Percentiles rank a stretch among this genome's conserved stretches.
Evolutionary conservation across 2,888 invertebrate genomes (phyloP).

Genomic region (Athalia rosae): DNA sequence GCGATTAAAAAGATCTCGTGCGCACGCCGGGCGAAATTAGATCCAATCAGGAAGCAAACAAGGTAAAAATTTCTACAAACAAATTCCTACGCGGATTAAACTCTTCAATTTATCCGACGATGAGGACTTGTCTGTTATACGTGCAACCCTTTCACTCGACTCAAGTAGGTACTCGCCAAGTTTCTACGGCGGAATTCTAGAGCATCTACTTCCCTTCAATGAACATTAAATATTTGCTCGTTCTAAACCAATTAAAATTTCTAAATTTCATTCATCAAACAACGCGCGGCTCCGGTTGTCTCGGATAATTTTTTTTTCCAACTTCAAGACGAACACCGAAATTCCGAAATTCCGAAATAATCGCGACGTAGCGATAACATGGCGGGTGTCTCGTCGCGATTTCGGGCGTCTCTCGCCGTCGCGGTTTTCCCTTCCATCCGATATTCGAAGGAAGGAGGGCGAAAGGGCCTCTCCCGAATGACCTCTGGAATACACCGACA

Average conservation of each 20-base stretch:
- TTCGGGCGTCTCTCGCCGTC: neutral
- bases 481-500: constrained; percentile 11
- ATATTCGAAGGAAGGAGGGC: constrained; percentile 29
- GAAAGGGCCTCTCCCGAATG: constrained; percentile 2
- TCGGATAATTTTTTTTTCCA: too few relatives aligned
- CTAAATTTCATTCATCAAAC: too few relatives aligned
- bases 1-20: too few relatives aligned
- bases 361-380: neutral
- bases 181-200: too few relatives aligned
- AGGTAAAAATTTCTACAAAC: constrained; percentile 16
- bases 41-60: constrained; percentile 36
- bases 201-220: too few relatives aligned
- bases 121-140: too few relatives aligned
- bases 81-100: constrained; percentile 10
- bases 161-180: too few relatives aligned
- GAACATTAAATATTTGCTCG: too few relatives aligned
- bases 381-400: neutral
- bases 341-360: neutral
- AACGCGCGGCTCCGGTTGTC: too few relatives aligned
- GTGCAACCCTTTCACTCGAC: too few relatives aligned
- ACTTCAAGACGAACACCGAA: too few relatives aligned
- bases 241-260: too few relatives aligned
- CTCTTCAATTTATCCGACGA: neutral
- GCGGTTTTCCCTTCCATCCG: constrained; percentile 7
- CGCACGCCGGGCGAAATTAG: neutral